Conservation (phyloP, 2,797 vertebrate species). For the Spinus pinus region DNA sequence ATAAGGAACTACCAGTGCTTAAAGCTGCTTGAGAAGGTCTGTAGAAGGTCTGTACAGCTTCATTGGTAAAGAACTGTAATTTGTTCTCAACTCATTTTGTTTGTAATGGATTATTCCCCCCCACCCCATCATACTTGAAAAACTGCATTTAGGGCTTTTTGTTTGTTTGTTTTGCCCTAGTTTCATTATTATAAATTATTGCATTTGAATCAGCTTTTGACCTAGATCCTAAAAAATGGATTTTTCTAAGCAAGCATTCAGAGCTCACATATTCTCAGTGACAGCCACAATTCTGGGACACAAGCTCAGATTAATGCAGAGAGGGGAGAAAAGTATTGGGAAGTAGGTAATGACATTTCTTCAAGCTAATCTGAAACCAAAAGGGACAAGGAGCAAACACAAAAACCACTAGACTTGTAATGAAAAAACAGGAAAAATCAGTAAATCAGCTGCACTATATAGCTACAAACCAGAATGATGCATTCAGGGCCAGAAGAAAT, state of each 20-base stretch:
- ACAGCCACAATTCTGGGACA: slow-evolving; percentile 13
- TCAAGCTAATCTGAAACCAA: background rate
- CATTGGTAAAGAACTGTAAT: background rate
- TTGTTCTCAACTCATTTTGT: background rate
- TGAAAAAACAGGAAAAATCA: background rate
- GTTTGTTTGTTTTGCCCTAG: slow-evolving; percentile 42
- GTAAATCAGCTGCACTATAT: background rate
- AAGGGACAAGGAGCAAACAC: background rate
- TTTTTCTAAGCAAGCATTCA: slow-evolving; percentile 22
- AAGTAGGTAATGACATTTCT: background rate
- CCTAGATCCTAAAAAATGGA: slow-evolving; percentile 52
- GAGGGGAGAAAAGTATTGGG: background rate
- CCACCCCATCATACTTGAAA: background rate
- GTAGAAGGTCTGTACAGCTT: background rate
- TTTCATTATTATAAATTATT: slow-evolving; percentile 67
- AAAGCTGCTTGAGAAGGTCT: background rate
- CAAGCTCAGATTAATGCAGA: background rate
- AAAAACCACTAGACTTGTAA: background rate
- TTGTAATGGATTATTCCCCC: background rate
- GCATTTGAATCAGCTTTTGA: slow-evolving; percentile 46
- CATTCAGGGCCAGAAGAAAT: background rate
- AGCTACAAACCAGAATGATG: background rate
- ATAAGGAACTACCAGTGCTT: background rate
- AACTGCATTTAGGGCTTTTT: background rate
- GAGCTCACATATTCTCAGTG: background rate